These are phyloP conservation scores for Poecilus cupreus DNA, from an alignment of 2,888 invertebrate genomes.

Conservation along the genomic window DNA sequence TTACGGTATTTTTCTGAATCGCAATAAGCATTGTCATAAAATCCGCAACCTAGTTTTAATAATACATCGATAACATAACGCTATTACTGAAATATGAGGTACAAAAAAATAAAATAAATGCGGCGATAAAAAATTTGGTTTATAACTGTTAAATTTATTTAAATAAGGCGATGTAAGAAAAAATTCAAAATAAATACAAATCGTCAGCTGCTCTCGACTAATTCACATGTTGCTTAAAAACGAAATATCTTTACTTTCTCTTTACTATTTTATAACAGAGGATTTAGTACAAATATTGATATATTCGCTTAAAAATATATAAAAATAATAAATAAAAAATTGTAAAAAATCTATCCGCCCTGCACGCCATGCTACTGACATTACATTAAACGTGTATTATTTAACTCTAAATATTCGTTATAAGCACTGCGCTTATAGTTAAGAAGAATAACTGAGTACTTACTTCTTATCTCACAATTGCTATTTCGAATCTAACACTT, in stretches of 20 bases:
- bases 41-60: slow-evolving; percentile 21
- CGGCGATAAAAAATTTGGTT: neutral
- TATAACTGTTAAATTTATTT: slow-evolving; percentile 39
- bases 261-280: neutral
- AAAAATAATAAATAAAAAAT: neutral
- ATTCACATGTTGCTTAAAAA: neutral
- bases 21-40: slow-evolving; percentile 13
- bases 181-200: slow-evolving; percentile 38
- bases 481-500: slow-evolving; percentile 32
- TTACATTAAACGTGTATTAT: slow-evolving; percentile 33
- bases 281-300: neutral
- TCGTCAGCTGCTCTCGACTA: slow-evolving; percentile 7
- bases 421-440: neutral
- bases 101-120: neutral
- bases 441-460: slow-evolving; percentile 28
- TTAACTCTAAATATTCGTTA: neutral
- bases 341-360: slow-evolving; percentile 49
- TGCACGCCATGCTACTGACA: slow-evolving; percentile 55
- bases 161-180: slow-evolving; percentile 12
- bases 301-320: slow-evolving; percentile 7
- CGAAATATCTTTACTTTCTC: neutral
- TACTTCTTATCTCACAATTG: slow-evolving; percentile 40
- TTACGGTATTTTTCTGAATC: slow-evolving; percentile 1
- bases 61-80: slow-evolving; percentile 8
- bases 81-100: neutral